phyloP scores from a whole-genome alignment of 2,113 vertebrate genomes.

The Rhineura floridana region DNA sequence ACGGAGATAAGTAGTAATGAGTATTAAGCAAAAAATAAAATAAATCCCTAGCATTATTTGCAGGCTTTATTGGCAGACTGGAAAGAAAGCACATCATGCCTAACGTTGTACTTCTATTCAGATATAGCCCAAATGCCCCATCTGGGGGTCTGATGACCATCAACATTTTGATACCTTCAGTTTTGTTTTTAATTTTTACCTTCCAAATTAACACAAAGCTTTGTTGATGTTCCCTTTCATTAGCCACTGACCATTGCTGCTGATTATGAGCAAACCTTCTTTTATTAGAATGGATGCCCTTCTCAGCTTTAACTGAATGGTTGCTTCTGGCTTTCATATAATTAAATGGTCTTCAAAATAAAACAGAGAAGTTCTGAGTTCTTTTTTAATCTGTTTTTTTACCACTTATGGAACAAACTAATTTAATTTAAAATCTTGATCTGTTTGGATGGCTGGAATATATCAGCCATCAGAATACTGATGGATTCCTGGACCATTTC shows the following conservation, averaged over 20 bases:
- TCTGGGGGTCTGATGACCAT: background rate
- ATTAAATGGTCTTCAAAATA: slow-evolving; percentile 1
- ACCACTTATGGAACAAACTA: background rate
- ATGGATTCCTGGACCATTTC: background rate
- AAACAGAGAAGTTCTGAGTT: background rate
- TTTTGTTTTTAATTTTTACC: background rate
- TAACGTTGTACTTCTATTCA: background rate
- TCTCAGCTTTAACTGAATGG: background rate
- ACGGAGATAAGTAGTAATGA: background rate
- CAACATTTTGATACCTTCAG: background rate
- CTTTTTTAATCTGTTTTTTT: background rate
- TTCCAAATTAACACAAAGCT: background rate
- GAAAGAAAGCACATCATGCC: background rate
- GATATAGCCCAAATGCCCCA: background rate
- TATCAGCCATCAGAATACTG: background rate
- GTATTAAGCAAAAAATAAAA: background rate
- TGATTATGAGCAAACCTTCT: slow-evolving; percentile 2
- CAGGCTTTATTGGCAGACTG: background rate
- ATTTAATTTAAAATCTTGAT: background rate
- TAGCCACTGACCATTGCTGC: background rate
- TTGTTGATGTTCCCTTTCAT: background rate
- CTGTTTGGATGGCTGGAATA: background rate
- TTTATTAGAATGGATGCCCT: background rate
- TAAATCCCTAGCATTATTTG: background rate
- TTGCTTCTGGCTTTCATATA: background rate